A percentile compares a stretch with the other conserved stretches of the same genome.
These are phyloP conservation scores for Mungos mungo DNA, from an alignment of 2,113 vertebrate genomes.

Conservation along the genomic window DNA sequence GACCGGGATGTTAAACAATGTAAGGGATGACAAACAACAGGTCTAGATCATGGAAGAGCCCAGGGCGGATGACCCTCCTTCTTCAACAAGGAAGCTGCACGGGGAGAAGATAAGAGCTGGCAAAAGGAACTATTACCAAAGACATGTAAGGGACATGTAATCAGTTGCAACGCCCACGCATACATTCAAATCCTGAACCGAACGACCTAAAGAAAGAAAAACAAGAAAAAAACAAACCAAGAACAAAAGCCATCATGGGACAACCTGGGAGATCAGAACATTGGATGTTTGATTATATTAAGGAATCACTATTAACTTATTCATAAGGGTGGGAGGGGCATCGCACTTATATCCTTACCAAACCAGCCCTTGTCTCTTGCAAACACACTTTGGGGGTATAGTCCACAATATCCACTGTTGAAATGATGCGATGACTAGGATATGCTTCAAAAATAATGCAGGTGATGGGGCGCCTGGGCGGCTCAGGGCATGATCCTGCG, in stretches of 20 bases:
- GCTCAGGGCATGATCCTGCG: no score
- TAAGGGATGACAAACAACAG: not conserved
- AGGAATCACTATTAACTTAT: not conserved
- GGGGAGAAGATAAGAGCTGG: not conserved
- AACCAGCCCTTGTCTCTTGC: not conserved
- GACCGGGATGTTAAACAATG: not conserved
- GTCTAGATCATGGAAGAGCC: not conserved
- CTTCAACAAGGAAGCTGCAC: not conserved
- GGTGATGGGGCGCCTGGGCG: not conserved
- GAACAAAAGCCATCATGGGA: not conserved
- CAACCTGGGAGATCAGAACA: not conserved
- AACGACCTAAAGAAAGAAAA: not conserved
- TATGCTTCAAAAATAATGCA: constrained; percentile 17
- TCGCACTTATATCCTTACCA: not conserved
- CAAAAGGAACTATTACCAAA: not conserved
- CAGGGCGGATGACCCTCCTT: not conserved
- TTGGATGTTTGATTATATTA: not conserved
- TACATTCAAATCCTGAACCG: not conserved
- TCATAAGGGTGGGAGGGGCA: not conserved
- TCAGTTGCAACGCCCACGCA: not conserved
- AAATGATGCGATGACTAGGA: not conserved
- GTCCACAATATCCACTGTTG: not conserved
- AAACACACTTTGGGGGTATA: not conserved
- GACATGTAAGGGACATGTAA: not conserved
- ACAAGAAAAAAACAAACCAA: no score